These are phyloP conservation scores for Aphidius ervi DNA, from an alignment of 1,140 invertebrate genomes.

Conservation along the genomic window DNA sequence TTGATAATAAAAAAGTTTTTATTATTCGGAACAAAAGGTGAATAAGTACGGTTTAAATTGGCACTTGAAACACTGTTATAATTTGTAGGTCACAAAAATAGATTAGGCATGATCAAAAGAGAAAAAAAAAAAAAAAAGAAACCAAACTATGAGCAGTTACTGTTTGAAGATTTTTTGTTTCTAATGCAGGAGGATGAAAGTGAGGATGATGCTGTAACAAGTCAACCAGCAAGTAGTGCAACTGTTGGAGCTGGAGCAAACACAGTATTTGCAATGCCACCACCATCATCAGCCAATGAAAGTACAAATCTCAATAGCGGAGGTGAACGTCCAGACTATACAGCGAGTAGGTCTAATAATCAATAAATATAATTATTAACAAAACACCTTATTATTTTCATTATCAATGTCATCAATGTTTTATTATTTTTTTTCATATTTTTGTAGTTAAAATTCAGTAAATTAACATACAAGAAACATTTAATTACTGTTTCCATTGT, in stretches of 20 bases:
- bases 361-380: slow-evolving; percentile 4
- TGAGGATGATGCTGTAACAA: slow-evolving; percentile 19
- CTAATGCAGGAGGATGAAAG: slow-evolving; percentile 18
- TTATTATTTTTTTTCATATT: neutral
- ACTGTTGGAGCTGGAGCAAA: slow-evolving; percentile 15
- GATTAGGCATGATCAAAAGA: too few species aligned
- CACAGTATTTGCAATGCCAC: slow-evolving; percentile 23
- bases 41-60: too few species aligned
- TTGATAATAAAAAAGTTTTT: too few species aligned
- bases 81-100: too few species aligned
- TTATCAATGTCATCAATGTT: too few species aligned
- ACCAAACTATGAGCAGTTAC: too few species aligned
- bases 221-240: slow-evolving; percentile 19
- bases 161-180: neutral
- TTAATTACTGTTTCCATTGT: neutral
- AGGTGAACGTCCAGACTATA: slow-evolving; percentile 19
- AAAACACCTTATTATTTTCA: too few species aligned
- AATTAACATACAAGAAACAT: neutral
- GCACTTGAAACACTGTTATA: too few species aligned
- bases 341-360: slow-evolving; percentile 20
- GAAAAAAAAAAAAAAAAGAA: too few species aligned
- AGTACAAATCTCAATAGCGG: slow-evolving; percentile 23
- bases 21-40: too few species aligned
- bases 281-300: slow-evolving; percentile 18
- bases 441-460: neutral